A percentile compares a stretch with the other conserved stretches of the same genome.
phyloP scores from a whole-genome alignment of 2,888 invertebrate species.

The Ectemnius continuus region DNA sequence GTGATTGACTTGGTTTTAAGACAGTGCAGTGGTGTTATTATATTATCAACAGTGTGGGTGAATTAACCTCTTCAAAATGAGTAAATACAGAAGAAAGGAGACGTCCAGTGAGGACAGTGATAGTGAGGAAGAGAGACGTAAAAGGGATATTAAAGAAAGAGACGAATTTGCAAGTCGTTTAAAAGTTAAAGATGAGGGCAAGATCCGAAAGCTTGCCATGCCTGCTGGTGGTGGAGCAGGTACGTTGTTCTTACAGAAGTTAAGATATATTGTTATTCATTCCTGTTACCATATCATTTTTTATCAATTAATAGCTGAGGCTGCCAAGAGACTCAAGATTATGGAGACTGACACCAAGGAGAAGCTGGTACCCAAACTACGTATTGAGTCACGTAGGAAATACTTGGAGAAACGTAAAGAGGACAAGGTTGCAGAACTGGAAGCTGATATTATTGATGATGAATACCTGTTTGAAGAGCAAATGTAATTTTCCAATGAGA shows the following conservation, averaged over 20 bases:
- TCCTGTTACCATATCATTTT: background rate
- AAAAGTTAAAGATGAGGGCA: constrained; percentile 92
- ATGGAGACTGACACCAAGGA: constrained; percentile 92
- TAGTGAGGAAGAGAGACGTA: constrained; percentile 89
- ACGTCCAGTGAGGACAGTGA: constrained; percentile 82
- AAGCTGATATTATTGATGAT: constrained; percentile 96
- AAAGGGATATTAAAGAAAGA: constrained; percentile 91
- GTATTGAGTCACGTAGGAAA: constrained; percentile 94
- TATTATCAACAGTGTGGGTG: too few species aligned
- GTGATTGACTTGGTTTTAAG: too few species aligned
- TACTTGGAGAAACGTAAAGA: constrained; percentile 97
- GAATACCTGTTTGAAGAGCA: constrained; percentile 95
- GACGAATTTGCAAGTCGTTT: constrained; percentile 96
- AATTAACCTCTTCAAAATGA: constrained; percentile 64
- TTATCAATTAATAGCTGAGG: constrained; percentile 80
- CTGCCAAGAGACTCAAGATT: constrained; percentile 90
- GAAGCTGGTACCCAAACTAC: constrained; percentile 91
- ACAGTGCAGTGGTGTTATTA: too few species aligned
- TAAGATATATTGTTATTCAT: too few species aligned
- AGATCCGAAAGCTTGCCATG: constrained; percentile 86
- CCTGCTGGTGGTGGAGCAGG: constrained; percentile 72
- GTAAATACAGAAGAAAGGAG: constrained; percentile 77
- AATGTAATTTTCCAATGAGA: constrained; percentile 81
- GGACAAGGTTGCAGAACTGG: constrained; percentile 96
- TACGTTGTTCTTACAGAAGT: constrained; percentile 32